Base-by-base conservation (phyloP, 2,797 vertebrate genomes). In the Brachymystax lenok region DNA sequence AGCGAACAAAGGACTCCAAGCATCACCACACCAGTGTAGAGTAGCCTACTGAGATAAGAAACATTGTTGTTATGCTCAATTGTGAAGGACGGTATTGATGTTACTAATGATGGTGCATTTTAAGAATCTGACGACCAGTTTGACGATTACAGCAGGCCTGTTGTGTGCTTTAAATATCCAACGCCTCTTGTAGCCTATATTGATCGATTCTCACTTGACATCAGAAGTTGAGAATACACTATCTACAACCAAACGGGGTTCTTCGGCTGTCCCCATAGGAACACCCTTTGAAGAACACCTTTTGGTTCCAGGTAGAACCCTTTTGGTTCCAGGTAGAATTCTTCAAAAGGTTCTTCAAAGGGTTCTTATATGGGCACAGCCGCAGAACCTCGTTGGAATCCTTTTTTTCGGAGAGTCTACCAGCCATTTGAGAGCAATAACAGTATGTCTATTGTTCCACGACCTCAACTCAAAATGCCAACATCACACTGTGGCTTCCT, bases 1-100 rank as follows among this genome's bases (percentile, higher is more conserved):
- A 51, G 10, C 2, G 79, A 76, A 85, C 64, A 3, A 80, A 80
- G 79, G 81, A 81, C 77, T 77, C 83, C 33, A 74, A 85, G 28
- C 40, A 24, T 46, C 35, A n/a, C 35, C 40, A 27, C 3, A 27
- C 19, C 51, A 16, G n/a, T 14, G 30, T 67, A 27, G 3, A 16
- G 14, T 17, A 17, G 66, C 17, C 66, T 6, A 35, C 28, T 33
- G 19, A 10, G 4, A 67, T 30, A 17, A 33, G 28, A 67, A 33
- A 35, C 24, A 28, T 64, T 64, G 66, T 35, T 17, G 66, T 63
- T 4, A 63, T 17, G 16, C 30, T 67, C 27, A 67, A 6, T 33
- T 67, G 66, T 19, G 30, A 67, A 67, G 66, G 16, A 66, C 13
- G 4, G 17, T 33, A 17, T 33, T 33, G 66, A 33, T 8, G 66